Percentiles rank a stretch among this genome's conserved stretches.
Conservation (phyloP, 2,888 invertebrate species). For the Acleris cristana region DNA sequence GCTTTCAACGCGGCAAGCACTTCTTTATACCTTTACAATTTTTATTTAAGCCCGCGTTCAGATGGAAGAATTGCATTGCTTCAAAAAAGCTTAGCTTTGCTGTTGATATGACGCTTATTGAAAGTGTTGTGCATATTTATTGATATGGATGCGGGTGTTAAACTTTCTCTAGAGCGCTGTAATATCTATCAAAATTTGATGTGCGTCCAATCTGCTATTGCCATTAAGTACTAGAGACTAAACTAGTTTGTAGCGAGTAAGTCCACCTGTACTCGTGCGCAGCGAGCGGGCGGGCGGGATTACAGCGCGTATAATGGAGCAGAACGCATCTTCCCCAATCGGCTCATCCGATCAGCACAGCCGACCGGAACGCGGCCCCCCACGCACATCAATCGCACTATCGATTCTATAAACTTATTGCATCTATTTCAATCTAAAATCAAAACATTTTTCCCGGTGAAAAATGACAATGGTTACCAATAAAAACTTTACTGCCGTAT, state of each 20-base stretch:
- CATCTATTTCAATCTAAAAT: constrained; percentile 53
- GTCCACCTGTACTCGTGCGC: constrained; percentile 19
- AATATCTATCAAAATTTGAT: too few relatives aligned
- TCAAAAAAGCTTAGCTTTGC: background rate
- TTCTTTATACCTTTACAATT: constrained; percentile 55
- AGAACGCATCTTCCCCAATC: constrained; percentile 73
- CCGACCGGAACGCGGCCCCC: constrained; percentile 77
- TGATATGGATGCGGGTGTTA: too few relatives aligned
- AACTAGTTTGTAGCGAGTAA: background rate
- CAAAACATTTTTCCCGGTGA: constrained; percentile 25
- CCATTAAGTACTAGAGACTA: background rate
- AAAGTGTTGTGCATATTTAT: background rate
- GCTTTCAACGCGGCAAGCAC: constrained; percentile 64
- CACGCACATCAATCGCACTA: constrained; percentile 71
- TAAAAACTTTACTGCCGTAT: background rate
- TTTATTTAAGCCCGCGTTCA: constrained; percentile 38
- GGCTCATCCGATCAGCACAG: constrained; percentile 76
- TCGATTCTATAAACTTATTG: constrained; percentile 67
- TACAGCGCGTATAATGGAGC: constrained; percentile 75
- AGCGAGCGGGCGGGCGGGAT: constrained; percentile 49
- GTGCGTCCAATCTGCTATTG: too few relatives aligned
- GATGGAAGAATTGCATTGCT: background rate
- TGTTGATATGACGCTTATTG: background rate
- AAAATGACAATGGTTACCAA: constrained; percentile 11
- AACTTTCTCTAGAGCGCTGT: too few relatives aligned